Percentiles rank a stretch among this genome's conserved stretches.
phyloP scores from a whole-genome alignment of 2,888 invertebrate species.

The Autographa pulchrina region DNA sequence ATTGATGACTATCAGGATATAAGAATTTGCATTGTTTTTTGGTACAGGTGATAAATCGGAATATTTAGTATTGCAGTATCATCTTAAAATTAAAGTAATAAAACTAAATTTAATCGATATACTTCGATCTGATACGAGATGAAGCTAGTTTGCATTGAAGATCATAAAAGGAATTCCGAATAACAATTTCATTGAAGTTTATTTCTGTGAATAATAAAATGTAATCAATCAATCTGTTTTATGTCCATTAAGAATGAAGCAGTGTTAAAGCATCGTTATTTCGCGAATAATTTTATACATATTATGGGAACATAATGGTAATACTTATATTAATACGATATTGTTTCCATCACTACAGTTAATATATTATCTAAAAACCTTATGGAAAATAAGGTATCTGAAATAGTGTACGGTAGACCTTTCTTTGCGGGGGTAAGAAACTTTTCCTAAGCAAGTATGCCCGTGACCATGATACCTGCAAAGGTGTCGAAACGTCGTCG shows the following conservation, averaged over 20 bases:
- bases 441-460: too few species aligned
- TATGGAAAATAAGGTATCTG: too few species aligned
- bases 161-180: slow-evolving; percentile 8
- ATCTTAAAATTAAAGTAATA: not conserved
- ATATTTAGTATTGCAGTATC: not conserved
- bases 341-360: too few species aligned
- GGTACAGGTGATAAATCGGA: slow-evolving; percentile 14
- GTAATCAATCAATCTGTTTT: slow-evolving; percentile 39
- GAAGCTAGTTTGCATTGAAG: not conserved
- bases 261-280: slow-evolving; percentile 7
- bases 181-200: slow-evolving; percentile 7
- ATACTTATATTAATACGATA: not conserved
- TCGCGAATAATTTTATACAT: not conserved
- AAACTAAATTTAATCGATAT: slow-evolving; percentile 17
- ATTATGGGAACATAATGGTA: not conserved
- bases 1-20: slow-evolving; percentile 84
- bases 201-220: slow-evolving; percentile 1
- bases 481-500: too few species aligned
- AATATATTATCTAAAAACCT: too few species aligned
- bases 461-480: too few species aligned
- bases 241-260: slow-evolving; percentile 21
- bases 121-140: slow-evolving; percentile 5
- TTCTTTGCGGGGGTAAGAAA: too few species aligned
- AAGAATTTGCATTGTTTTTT: slow-evolving; percentile 74
- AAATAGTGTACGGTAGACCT: too few species aligned